Conservation (phyloP, 2,888 invertebrate genomes). For the Mechanitis mazaeus region DNA sequence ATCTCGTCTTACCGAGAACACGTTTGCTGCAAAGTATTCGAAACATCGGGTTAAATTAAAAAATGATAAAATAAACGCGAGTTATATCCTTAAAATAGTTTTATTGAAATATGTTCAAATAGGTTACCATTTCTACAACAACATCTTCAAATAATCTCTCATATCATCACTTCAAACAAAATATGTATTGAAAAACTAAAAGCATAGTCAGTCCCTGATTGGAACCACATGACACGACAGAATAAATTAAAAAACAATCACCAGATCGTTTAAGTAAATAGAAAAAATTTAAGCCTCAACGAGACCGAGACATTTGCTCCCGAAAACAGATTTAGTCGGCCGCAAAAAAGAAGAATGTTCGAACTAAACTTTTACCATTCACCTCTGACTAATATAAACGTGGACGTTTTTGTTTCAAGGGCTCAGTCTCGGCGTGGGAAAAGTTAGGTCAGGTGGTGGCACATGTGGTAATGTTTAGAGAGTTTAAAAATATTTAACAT, state of each 20-base stretch:
- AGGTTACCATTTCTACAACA: too few species aligned
- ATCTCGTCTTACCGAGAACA: too few species aligned
- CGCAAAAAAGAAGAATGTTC: slow-evolving; percentile 21
- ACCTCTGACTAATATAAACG: slow-evolving; percentile 54
- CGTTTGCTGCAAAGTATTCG: too few species aligned
- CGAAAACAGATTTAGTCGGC: slow-evolving; percentile 46
- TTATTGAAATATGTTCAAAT: too few species aligned
- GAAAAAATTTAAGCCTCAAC: slow-evolving; percentile 66
- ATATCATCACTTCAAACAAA: slow-evolving; percentile 27
- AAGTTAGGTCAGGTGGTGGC: slow-evolving; percentile 70
- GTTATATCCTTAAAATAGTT: too few species aligned
- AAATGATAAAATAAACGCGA: too few species aligned
- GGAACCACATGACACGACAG: slow-evolving; percentile 73
- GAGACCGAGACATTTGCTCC: slow-evolving; percentile 64
- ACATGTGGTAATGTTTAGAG: slow-evolving; percentile 71
- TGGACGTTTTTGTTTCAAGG: slow-evolving; percentile 58
- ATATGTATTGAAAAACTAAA: slow-evolving; percentile 60
- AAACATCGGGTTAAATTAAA: too few species aligned
- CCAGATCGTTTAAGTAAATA: slow-evolving; percentile 73
- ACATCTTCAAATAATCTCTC: not conserved
- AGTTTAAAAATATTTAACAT: slow-evolving; percentile 68
- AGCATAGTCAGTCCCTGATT: slow-evolving; percentile 61
- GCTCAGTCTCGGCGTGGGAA: slow-evolving; percentile 67
- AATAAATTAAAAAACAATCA: slow-evolving; percentile 77
- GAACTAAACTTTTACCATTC: slow-evolving; percentile 36